Evolutionary conservation across 2,888 invertebrate species (phyloP).

Genomic region (Pheosia tremula): DNA sequence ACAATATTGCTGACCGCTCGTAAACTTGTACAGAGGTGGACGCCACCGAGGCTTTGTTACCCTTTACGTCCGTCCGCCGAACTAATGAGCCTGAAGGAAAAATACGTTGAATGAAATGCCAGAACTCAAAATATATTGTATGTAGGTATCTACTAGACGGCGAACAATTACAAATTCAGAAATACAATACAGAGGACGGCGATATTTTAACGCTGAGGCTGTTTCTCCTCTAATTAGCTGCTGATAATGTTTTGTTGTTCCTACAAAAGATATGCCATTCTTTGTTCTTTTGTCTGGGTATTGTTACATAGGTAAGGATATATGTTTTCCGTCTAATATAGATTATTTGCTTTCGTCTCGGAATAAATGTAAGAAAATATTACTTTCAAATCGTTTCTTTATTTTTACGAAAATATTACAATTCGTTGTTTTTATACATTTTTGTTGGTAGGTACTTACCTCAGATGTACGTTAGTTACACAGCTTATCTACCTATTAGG

Average conservation of each 20-base stretch:
- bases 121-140: conserved; percentile 41
- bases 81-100: conserved; percentile 71
- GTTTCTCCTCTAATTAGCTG: conserved; percentile 30
- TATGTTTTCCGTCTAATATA: neutral
- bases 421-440: too few species aligned
- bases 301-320: conserved; percentile 11
- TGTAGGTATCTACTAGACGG: conserved; percentile 9
- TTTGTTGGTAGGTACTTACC: too few species aligned
- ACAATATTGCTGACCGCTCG: conserved; percentile 74
- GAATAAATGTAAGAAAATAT: neutral
- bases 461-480: too few species aligned
- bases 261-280: conserved; percentile 8
- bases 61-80: conserved; percentile 46
- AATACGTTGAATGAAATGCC: conserved; percentile 72
- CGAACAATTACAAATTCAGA: conserved; percentile 28
- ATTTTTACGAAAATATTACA: neutral
- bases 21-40: conserved; percentile 69
- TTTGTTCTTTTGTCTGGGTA: conserved; percentile 26
- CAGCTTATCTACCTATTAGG: neutral
- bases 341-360: neutral
- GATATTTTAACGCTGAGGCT: conserved; percentile 30
- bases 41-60: conserved; percentile 51
- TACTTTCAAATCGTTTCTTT: neutral
- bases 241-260: conserved; percentile 34
- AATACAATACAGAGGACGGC: conserved; percentile 27